A percentile compares a stretch with the other conserved stretches of the same genome.
These are phyloP conservation scores for Tanytarsus gracilentus DNA, from an alignment of 2,888 invertebrate species.

Conservation along the genomic window DNA sequence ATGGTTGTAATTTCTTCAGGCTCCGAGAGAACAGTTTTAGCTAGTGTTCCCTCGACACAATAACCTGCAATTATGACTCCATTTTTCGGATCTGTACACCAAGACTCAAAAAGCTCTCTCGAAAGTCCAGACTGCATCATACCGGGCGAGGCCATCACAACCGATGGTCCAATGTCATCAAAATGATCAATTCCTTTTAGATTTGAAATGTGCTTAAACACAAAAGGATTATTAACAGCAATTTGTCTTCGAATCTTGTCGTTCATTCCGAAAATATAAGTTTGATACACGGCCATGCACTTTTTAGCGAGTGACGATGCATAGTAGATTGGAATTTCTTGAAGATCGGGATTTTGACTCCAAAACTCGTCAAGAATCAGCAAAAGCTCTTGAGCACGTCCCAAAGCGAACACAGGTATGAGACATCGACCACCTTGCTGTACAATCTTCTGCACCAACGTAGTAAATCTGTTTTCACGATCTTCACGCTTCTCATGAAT, in stretches of 20 bases:
- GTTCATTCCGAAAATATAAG: conserved; percentile 99
- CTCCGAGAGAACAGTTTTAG: conserved; percentile 90
- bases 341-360: conserved; percentile 92
- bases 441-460: conserved; percentile 91
- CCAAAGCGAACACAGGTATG: conserved; percentile 97
- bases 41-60: conserved; percentile 82
- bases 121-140: conserved; percentile 99
- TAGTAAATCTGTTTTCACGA: conserved; percentile 87
- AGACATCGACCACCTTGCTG: conserved; percentile 93
- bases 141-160: conserved; percentile 98
- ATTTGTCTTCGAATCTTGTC: conserved; percentile 93
- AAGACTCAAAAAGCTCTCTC: conserved; percentile 93
- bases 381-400: conserved; percentile 90
- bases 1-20: conserved; percentile 95
- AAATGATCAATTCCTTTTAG: conserved; percentile 98
- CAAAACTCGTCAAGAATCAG: conserved; percentile 97
- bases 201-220: conserved; percentile 95
- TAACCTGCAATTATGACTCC: conserved; percentile 98
- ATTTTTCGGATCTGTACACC: conserved; percentile 98
- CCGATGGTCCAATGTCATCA: conserved; percentile 98
- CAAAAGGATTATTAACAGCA: conserved; percentile 96
- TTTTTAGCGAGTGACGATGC: conserved; percentile 98
- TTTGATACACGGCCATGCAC: conserved; percentile 99
- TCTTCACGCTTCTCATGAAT: conserved; percentile 98
- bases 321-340: conserved; percentile 98